Conservation (phyloP, 2,113 vertebrate genomes). For the Stigmatopora nigra region DNA sequence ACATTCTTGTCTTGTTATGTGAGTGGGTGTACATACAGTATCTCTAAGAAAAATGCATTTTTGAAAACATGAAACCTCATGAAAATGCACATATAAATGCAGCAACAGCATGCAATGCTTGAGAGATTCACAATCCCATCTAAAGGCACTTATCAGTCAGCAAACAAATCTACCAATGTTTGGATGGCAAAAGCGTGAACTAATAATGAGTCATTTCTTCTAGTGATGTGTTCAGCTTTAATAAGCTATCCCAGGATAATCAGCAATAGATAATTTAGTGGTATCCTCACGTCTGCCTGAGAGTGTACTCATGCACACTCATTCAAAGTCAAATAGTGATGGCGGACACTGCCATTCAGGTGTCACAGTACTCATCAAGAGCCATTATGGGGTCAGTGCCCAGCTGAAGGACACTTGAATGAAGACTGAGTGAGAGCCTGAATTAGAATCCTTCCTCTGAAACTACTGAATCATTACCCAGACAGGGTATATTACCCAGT, state of each 20-base stretch:
- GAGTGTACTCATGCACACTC: not conserved
- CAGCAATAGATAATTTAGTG: not conserved
- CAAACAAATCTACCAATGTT: not conserved
- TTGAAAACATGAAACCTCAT: not conserved
- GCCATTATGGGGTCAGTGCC: not conserved
- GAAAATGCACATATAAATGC: not conserved
- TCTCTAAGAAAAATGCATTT: not conserved
- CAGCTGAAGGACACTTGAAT: not conserved
- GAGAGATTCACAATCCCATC: not conserved
- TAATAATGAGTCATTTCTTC: not conserved
- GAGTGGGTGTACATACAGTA: not conserved
- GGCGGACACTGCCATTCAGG: not conserved
- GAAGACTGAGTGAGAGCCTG: not conserved
- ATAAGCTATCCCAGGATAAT: not conserved
- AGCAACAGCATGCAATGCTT: not conserved
- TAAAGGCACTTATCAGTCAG: not conserved
- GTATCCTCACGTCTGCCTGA: not conserved
- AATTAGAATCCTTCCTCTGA: not conserved
- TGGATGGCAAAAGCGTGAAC: not conserved
- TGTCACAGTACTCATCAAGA: slow-evolving; percentile 1
- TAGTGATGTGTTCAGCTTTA: not conserved
- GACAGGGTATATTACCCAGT: not conserved
- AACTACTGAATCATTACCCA: not conserved
- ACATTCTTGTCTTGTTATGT: not conserved
- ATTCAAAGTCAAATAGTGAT: not conserved